Conservation (phyloP, 2,888 invertebrate genomes). For the Drosophila putrida region DNA sequence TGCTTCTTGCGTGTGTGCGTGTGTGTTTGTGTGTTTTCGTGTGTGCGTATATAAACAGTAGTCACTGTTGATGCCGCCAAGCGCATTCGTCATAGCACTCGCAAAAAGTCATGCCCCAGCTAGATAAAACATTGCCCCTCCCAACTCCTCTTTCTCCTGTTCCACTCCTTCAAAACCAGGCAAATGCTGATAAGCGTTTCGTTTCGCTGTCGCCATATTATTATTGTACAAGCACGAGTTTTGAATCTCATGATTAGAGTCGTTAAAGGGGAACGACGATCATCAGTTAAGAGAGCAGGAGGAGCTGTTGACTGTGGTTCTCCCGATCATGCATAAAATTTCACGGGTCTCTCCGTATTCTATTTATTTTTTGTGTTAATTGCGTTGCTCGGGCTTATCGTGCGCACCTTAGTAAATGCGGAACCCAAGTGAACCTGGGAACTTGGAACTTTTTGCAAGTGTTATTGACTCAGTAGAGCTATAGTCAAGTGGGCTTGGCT, state of each 20-base stretch:
- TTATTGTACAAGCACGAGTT: conserved; percentile 73
- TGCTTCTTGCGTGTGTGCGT: conserved; percentile 39
- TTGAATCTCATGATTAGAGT: conserved; percentile 74
- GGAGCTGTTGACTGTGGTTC: conserved; percentile 13
- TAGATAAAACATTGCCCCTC: conserved; percentile 63
- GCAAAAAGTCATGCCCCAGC: conserved; percentile 71
- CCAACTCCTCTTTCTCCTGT: neutral
- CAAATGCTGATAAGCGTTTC: conserved; percentile 51
- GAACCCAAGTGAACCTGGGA: conserved; percentile 48
- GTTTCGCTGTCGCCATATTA: conserved; percentile 52
- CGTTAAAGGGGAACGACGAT: conserved; percentile 14
- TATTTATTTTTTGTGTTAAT: conserved; percentile 15
- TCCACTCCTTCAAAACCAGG: neutral
- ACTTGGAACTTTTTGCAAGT: conserved; percentile 70
- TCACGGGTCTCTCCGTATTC: conserved; percentile 21
- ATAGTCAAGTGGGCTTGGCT: conserved; percentile 73
- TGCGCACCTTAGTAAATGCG: conserved; percentile 29
- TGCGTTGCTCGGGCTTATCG: conserved; percentile 53
- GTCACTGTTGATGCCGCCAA: conserved; percentile 43
- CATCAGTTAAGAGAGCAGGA: neutral
- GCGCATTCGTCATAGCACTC: conserved; percentile 78
- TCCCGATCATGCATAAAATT: conserved; percentile 45
- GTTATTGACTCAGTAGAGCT: conserved; percentile 62
- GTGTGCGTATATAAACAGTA: conserved; percentile 51
- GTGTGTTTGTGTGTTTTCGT: conserved; percentile 7